Evolutionary conservation across 2,797 vertebrate species (phyloP).

Genomic region (Myotis planiceps): DNA sequence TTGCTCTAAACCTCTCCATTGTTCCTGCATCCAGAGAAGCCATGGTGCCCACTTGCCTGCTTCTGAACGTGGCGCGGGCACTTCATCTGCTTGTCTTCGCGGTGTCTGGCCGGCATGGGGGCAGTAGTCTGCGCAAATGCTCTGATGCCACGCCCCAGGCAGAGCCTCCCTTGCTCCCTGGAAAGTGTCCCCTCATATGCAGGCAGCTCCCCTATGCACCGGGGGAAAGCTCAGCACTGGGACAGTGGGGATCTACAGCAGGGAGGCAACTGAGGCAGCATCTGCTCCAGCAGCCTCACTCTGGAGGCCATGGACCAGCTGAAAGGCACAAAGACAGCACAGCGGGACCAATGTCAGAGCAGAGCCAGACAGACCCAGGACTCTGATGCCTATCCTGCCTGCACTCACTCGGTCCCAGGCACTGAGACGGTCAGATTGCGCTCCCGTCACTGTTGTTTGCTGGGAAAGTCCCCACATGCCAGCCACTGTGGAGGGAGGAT

Average conservation of each 20-base stretch:
- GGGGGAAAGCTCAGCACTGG: no score
- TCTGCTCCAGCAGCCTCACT: neutral
- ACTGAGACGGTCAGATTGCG: neutral
- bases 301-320: neutral
- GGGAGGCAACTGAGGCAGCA: neutral
- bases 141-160: neutral
- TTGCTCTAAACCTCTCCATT: conserved; percentile 36
- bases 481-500: neutral
- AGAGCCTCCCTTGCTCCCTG: neutral
- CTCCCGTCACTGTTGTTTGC: neutral
- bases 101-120: neutral
- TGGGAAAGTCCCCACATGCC: neutral
- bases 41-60: neutral
- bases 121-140: neutral
- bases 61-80: neutral
- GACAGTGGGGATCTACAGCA: neutral
- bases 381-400: neutral
- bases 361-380: neutral
- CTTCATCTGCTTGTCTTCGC: neutral
- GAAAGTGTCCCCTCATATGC: neutral
- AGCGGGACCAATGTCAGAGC: neutral
- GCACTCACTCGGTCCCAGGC: accelerated
- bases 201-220: neutral
- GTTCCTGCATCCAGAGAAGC: neutral
- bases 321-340: neutral